These are phyloP conservation scores for Arctocebus calabarensis DNA, from an alignment of 2,797 vertebrate species.

Conservation along the genomic window DNA sequence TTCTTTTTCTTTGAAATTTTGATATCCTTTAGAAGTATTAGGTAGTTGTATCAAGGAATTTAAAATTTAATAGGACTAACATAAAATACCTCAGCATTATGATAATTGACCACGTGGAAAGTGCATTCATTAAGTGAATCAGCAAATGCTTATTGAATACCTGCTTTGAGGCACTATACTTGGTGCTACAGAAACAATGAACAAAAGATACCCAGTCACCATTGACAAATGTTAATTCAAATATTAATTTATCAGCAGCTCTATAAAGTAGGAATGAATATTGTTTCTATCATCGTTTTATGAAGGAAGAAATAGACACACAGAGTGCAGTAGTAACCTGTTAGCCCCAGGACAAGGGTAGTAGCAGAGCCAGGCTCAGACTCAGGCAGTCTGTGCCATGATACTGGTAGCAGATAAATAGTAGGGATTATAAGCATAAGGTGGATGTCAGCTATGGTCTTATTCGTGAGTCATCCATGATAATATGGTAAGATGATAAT, in stretches of 20 bases:
- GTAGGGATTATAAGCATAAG: neutral
- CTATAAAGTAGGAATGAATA: neutral
- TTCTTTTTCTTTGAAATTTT: slow-evolving; percentile 48
- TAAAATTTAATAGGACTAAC: slow-evolving; percentile 28
- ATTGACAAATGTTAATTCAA: neutral
- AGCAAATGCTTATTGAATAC: slow-evolving; percentile 35
- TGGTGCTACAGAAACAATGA: neutral
- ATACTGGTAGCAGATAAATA: neutral
- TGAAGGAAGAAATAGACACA: neutral
- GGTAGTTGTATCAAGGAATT: neutral
- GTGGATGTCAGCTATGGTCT: neutral
- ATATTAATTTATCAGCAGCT: neutral
- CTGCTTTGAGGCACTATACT: neutral
- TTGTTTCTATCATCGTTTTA: neutral
- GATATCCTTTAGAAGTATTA: neutral
- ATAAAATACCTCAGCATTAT: slow-evolving; percentile 38
- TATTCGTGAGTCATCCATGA: neutral
- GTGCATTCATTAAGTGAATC: neutral
- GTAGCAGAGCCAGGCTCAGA: neutral
- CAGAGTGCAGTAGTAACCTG: neutral
- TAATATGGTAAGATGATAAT: neutral
- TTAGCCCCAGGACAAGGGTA: neutral
- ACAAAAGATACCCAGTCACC: neutral
- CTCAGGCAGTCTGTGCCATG: neutral
- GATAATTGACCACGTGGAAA: slow-evolving; percentile 49